Evolutionary conservation across 2,888 invertebrate species (phyloP).

Genomic region (Alviniconcha strummeri): DNA sequence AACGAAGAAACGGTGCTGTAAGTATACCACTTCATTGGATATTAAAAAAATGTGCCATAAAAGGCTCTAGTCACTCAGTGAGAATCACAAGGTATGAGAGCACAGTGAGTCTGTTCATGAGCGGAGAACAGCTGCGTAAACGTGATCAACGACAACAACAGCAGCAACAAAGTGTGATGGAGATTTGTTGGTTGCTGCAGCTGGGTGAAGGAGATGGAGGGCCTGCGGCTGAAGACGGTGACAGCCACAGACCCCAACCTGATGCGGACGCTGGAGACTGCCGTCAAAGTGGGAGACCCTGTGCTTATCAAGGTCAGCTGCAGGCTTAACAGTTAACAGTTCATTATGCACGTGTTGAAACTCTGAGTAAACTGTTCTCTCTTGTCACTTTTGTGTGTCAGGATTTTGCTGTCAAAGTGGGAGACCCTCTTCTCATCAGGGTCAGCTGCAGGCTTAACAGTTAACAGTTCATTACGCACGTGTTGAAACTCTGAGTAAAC

Average conservation of each 20-base stretch:
- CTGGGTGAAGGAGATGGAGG: constrained; percentile 70
- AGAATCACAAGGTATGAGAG: no score
- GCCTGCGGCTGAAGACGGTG: constrained; percentile 61
- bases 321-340: not conserved
- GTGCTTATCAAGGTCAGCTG: constrained; percentile 66
- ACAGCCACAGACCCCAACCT: constrained; percentile 68
- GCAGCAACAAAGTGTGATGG: no score
- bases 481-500: not conserved
- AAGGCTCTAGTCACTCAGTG: no score
- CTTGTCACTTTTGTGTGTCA: not conserved
- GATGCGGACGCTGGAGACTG: constrained; percentile 71
- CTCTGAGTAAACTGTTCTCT: not conserved
- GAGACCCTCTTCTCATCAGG: constrained; percentile 70
- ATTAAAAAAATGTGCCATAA: no score
- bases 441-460: constrained; percentile 43
- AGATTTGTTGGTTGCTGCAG: constrained; percentile 42
- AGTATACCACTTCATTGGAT: no score
- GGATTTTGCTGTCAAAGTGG: constrained; percentile 71
- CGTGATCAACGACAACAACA: no score
- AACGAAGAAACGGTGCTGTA: no score
- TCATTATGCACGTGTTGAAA: not conserved
- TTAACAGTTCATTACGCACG: not conserved
- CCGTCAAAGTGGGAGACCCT: constrained; percentile 71
- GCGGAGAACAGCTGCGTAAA: no score
- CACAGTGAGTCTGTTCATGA: no score